Evolutionary conservation across 2,113 vertebrate species (phyloP), one percentile per base, ranked within the genome.

Genomic region (Trogon surrucura): DNA sequence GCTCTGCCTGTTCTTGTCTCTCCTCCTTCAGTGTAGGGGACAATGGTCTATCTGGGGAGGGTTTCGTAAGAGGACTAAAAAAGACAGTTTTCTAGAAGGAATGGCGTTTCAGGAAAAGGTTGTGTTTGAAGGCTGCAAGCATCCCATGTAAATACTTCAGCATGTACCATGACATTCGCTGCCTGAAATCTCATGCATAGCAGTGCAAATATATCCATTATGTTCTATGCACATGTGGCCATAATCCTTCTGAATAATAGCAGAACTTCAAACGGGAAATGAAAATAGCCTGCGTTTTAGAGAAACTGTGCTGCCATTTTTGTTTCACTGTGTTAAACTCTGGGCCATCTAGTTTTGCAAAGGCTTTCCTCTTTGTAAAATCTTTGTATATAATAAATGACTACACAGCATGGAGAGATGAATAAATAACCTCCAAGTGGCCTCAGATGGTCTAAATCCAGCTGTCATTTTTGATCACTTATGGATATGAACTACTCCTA

Each of bases 81-180:
- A 96, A 84, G 41, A 71, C 34, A 26, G 53, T 62, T 91, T 94
- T 91, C 91, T 29, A 44, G 79, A 95, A 92, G 77, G 50, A 80
- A 83, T 9, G 84, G 29, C 38, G 57, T 50, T 88, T 88, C 38
- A 86, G 56, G 51, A 78, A 67, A 81, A 19, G 32, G 54, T 58
- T 78, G 75, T 62, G 69, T 91, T 91, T 94, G 70, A 80, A 82
- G 18, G n/a, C 65, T 94, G 72, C 48, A 91, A 88, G 89, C 67
- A 45, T 27, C 65, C 58, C 38, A 21, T 62, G 38, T 71, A 95
- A 91, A 87, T 45, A 36, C 56, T 69, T n/a, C 47, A 58, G 26
- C 38, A 21, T 22, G 7, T 62, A 54, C 64, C 75, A 57, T 16
- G 30, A 70, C 20, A 11, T 69, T 67, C 17, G 2, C n/a, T 58